Base-by-base conservation (phyloP, 2,888 invertebrate species). In the Brachypalpus laphriformis region DNA sequence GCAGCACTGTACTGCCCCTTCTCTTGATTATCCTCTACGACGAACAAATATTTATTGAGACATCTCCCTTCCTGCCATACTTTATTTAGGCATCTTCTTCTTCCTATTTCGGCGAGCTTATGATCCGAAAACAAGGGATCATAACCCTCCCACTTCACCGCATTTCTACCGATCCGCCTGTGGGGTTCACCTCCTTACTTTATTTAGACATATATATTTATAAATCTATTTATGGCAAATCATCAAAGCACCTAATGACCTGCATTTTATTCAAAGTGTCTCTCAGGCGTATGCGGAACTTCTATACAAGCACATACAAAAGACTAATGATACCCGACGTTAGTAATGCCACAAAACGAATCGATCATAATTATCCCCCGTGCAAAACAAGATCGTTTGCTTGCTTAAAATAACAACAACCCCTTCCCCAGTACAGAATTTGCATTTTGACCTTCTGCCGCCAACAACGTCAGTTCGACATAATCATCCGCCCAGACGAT, bases 401-500 rank as follows among this genome's bases (percentile, higher is more conserved):
- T 18, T 20, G 11, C n/a, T 22, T 7, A 37, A 57, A 63, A 54
- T 16, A 31, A 31, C 20, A 57, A 57, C 20, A 31, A 20, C 5
- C 22, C 31, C 40, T 51, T 14, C 8, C 22, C 22, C 22, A 37
- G 25, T 16, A n/a, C 16, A 54, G 20, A 49, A 76, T 71, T 76
- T 59, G 34, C 70, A 76, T 65, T 65, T 51, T 16, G 20, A 76
- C 70, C 65, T 76, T 82, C 81, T 42, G 16, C 11, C 56, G 22
- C 9, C 47, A 18, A 31, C 18, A 20, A 25, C 11, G 25, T 37
- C 56, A 76, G 18, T 34, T 57, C 42, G 57, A 45, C 56, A 59
- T 82, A 76, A 76, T 76, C 68, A 82, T 65, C 63, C 63, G 49
- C 70, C 57, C 70, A 82, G 82, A 82, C 82, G 63, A 59, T 59